These are phyloP conservation scores for Cremastobaeus sp. DNA, from an alignment of 2,888 invertebrate species.

Conservation along the genomic window DNA sequence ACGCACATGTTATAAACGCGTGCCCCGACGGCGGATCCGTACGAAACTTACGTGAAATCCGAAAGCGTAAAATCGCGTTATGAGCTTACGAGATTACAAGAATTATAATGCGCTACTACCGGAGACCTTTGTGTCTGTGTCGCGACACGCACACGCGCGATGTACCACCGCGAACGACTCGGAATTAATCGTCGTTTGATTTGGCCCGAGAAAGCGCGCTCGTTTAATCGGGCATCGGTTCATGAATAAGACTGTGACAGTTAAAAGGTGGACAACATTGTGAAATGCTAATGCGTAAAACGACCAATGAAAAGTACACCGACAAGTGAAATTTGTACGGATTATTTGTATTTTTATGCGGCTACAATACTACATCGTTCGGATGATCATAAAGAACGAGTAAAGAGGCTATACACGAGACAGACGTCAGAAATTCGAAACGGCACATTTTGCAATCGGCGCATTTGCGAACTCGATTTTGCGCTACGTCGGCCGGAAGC, in stretches of 20 bases:
- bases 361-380: too few relatives aligned
- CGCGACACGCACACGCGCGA: constrained; percentile 4
- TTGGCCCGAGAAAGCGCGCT: constrained; percentile 5
- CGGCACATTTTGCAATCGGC: too few relatives aligned
- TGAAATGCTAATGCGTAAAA: constrained; percentile 1
- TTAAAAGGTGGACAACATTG: not conserved
- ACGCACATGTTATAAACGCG: constrained; percentile 64
- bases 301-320: not conserved
- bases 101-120: constrained; percentile 70
- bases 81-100: constrained; percentile 72
- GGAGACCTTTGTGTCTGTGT: constrained; percentile 28
- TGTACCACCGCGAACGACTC: constrained; percentile 16
- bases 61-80: constrained; percentile 76
- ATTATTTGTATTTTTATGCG: too few relatives aligned
- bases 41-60: constrained; percentile 66
- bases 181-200: constrained; percentile 16
- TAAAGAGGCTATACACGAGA: too few relatives aligned
- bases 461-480: too few relatives aligned
- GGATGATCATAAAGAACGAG: too few relatives aligned
- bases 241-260: constrained; percentile 7
- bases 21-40: constrained; percentile 65
- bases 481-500: too few relatives aligned
- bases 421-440: too few relatives aligned
- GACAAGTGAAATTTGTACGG: constrained; percentile 14
- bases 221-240: constrained; percentile 9